Percentiles rank a stretch among this genome's conserved stretches.
Conservation (phyloP, 1,140 invertebrate genomes). For the Anadara kagoshimensis region DNA sequence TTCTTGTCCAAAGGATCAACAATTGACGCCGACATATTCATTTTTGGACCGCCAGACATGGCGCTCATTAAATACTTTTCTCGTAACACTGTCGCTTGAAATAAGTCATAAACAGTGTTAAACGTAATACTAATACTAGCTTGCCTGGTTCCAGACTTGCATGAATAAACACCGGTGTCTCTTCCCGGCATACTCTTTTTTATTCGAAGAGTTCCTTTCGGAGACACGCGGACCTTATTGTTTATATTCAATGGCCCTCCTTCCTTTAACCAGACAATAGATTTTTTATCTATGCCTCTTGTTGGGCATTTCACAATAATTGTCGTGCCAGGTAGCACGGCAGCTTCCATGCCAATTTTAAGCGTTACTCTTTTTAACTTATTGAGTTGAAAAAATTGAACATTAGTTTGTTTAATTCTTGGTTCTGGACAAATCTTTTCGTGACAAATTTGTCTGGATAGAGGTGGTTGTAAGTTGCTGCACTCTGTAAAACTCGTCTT, state of each 20-base stretch:
- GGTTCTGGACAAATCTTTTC: constrained; percentile 44
- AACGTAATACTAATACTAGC: constrained; percentile 46
- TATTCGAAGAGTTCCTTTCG: constrained; percentile 48
- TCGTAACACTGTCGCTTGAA: constrained; percentile 50
- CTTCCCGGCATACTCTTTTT: constrained; percentile 41
- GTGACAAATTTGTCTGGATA: constrained; percentile 40
- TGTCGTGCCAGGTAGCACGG: constrained; percentile 54
- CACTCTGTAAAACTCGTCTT: constrained; percentile 48
- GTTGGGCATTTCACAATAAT: constrained; percentile 54
- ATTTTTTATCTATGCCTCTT: constrained; percentile 42
- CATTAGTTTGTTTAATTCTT: constrained; percentile 43
- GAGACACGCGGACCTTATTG: constrained; percentile 38
- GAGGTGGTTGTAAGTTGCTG: constrained; percentile 35
- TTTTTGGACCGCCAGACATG: constrained; percentile 27
- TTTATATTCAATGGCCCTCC: constrained; percentile 34
- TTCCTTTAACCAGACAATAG: constrained; percentile 54
- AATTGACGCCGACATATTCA: constrained; percentile 17
- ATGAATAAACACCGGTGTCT: constrained; percentile 56
- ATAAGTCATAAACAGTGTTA: constrained; percentile 47
- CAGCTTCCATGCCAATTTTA: constrained; percentile 49
- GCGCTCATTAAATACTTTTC: constrained; percentile 49
- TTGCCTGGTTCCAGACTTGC: constrained; percentile 41
- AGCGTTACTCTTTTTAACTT: constrained; percentile 52
- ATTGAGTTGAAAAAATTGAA: constrained; percentile 59
- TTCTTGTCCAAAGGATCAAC: constrained; percentile 53